A percentile compares a stretch with the other conserved stretches of the same genome.
These are phyloP conservation scores for Acrossocheilus fasciatus DNA, from an alignment of 2,797 vertebrate species.

Conservation along the genomic window DNA sequence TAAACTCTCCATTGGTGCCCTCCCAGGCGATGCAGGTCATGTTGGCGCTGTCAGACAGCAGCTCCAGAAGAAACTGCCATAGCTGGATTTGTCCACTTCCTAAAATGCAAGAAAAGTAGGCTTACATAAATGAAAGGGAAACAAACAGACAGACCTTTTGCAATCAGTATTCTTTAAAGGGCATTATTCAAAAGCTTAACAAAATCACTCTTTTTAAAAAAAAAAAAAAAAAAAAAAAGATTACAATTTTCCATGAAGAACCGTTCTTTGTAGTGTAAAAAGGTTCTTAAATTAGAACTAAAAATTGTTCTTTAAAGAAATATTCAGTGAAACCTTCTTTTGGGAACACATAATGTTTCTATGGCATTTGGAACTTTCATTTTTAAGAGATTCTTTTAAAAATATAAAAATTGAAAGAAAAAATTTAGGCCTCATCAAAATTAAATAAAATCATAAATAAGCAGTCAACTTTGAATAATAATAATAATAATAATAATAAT, in stretches of 20 bases:
- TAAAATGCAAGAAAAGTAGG: slow-evolving; percentile 65
- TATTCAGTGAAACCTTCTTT: not conserved
- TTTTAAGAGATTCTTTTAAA: not conserved
- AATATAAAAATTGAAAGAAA: not conserved
- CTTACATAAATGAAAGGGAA: not conserved
- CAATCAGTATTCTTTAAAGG: not conserved
- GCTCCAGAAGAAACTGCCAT: slow-evolving; percentile 97
- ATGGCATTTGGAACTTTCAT: not conserved
- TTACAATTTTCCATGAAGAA: not conserved
- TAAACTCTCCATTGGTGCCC: slow-evolving; percentile 97
- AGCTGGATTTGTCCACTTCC: slow-evolving; percentile 98
- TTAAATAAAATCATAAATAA: not conserved
- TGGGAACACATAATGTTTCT: too few relatives aligned
- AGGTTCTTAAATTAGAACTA: not conserved
- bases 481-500: too few relatives aligned
- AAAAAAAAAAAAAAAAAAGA: too few relatives aligned
- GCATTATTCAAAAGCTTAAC: not conserved
- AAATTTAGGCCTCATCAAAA: not conserved
- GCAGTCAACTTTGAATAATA: not conserved
- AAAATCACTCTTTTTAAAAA: not conserved
- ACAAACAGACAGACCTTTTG: not conserved
- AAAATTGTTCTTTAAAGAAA: not conserved
- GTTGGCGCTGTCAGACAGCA: slow-evolving; percentile 93
- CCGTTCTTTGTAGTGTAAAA: not conserved
- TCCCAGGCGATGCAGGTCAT: slow-evolving; percentile 97